phyloP scores from a whole-genome alignment of 2,113 vertebrate species.

The Chamaetylas fuelleborni region DNA sequence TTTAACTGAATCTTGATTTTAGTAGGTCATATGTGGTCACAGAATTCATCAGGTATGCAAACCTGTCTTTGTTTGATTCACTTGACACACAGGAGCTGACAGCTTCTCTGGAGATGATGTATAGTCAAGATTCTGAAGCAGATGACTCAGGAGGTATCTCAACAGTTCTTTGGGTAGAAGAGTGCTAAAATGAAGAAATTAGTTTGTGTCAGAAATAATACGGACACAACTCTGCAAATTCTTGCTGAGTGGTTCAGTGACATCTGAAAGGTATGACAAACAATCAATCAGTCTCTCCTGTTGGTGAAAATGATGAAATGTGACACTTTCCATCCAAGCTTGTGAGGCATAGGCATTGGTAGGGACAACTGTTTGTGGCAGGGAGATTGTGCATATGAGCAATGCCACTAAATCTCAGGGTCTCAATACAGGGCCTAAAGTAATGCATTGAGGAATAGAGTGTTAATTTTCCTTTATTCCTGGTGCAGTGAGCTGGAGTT shows the following conservation, averaged over 20 bases:
- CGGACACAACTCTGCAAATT: slow-evolving; percentile 54
- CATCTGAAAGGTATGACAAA: slow-evolving; percentile 52
- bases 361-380: neutral
- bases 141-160: slow-evolving; percentile 59
- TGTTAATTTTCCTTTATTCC: neutral
- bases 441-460: neutral
- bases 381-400: neutral
- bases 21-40: neutral
- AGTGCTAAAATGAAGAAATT: slow-evolving; percentile 62
- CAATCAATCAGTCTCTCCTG: neutral
- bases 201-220: slow-evolving; percentile 58
- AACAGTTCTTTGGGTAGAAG: slow-evolving; percentile 73
- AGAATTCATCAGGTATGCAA: neutral
- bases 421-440: neutral
- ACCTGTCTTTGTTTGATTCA: neutral
- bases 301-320: neutral
- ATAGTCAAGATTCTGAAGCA: slow-evolving; percentile 48
- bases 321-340: neutral
- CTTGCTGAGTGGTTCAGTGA: slow-evolving; percentile 69
- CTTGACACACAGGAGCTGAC: slow-evolving; percentile 60
- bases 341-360: neutral
- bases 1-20: neutral
- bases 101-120: slow-evolving; percentile 51
- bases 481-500: neutral
- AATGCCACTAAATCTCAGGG: neutral